These are phyloP conservation scores for Argyresthia albistria DNA, from an alignment of 2,888 invertebrate species.

Conservation along the genomic window DNA sequence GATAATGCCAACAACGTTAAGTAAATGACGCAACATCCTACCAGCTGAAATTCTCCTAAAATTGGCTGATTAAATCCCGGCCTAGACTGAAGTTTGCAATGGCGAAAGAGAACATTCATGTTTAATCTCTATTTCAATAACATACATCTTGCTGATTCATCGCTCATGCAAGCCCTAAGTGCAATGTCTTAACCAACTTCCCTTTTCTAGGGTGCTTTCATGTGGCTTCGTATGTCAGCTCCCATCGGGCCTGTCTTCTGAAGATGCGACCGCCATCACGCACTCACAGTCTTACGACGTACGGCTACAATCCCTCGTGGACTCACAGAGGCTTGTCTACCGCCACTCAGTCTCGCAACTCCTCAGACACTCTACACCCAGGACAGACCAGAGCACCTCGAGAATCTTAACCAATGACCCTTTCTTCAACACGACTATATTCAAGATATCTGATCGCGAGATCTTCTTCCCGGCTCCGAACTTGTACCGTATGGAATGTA, in stretches of 20 bases:
- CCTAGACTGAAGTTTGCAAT: no score
- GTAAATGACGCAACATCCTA: conserved; percentile 28
- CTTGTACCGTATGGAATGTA: conserved; percentile 46
- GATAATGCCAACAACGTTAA: conserved; percentile 60
- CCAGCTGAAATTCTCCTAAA: conserved; percentile 73
- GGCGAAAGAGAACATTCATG: no score
- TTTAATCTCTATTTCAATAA: no score
- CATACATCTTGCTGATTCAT: no score
- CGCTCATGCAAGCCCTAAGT: no score
- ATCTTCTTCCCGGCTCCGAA: conserved; percentile 76
- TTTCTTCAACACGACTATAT: conserved; percentile 68
- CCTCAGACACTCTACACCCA: conserved; percentile 32
- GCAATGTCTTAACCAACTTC: no score
- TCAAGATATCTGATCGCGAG: conserved; percentile 63
- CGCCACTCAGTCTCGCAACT: conserved; percentile 49
- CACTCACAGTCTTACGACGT: conserved; percentile 70
- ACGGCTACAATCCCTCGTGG: conserved; percentile 47
- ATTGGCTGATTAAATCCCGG: no score
- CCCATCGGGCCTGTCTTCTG: conserved; percentile 42
- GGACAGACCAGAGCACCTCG: conserved; percentile 64
- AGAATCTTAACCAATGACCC: conserved; percentile 71
- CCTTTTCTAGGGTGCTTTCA: conserved; percentile 46
- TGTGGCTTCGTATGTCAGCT: conserved; percentile 75
- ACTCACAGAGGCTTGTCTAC: conserved; percentile 46
- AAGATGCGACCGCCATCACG: conserved; percentile 55